Evolutionary conservation across 2,888 invertebrate genomes (phyloP).

Genomic region (Anthoptus insignis): DNA sequence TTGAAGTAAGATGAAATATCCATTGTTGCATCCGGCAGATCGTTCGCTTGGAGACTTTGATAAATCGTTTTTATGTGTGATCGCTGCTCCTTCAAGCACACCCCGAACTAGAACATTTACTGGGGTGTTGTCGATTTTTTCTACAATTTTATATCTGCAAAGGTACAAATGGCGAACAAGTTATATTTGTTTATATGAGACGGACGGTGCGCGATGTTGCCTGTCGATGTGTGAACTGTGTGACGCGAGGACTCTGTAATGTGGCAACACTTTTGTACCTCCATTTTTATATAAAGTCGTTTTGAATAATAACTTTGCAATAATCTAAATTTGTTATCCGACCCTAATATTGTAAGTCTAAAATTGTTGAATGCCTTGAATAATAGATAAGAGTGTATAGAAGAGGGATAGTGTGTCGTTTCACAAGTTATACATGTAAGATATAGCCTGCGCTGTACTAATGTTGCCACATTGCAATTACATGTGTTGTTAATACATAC

Average conservation of each 20-base stretch:
- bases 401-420: neutral
- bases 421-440: slow-evolving; percentile 1
- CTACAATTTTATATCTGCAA: slow-evolving; percentile 22
- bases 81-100: neutral
- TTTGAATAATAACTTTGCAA: slow-evolving; percentile 16
- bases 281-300: slow-evolving; percentile 48
- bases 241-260: slow-evolving; percentile 30
- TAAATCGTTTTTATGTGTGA: no score
- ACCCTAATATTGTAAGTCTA: slow-evolving; percentile 7
- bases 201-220: neutral
- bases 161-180: slow-evolving; percentile 23
- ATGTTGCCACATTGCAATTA: slow-evolving; percentile 59
- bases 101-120: slow-evolving; percentile 2
- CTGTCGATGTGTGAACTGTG: slow-evolving; percentile 8
- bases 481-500: slow-evolving; percentile 58
- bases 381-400: neutral
- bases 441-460: slow-evolving; percentile 7
- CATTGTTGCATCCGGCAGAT: neutral
- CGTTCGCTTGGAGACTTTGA: neutral
- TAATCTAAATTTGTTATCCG: slow-evolving; percentile 22
- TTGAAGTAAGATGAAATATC: slow-evolving; percentile 9
- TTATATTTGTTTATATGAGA: slow-evolving; percentile 5
- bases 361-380: slow-evolving; percentile 9
- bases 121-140: slow-evolving; percentile 11
- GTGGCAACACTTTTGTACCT: slow-evolving; percentile 45